These are phyloP conservation scores for Montipora efflorescens DNA, from an alignment of 64 coral and sea anemone species.

Conservation along the genomic window DNA sequence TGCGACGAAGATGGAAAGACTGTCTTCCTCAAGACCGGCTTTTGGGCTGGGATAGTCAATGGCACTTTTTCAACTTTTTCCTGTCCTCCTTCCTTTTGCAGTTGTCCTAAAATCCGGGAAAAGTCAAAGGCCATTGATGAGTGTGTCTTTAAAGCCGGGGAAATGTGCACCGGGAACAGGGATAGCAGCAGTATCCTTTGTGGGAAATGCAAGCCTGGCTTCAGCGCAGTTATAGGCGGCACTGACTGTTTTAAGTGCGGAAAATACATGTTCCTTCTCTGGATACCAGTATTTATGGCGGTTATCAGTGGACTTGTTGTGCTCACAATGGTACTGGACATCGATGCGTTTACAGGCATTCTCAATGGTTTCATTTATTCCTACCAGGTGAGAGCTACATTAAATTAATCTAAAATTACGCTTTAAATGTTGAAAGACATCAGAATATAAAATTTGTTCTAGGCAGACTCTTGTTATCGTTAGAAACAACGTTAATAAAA, in stretches of 20 bases:
- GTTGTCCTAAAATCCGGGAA: neutral
- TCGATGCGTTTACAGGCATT: slow-evolving; percentile 73
- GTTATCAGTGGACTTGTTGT: neutral
- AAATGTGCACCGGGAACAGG: slow-evolving; percentile 64
- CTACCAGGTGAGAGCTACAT: slow-evolving; percentile 65
- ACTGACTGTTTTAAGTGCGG: neutral
- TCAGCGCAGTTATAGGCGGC: slow-evolving; percentile 35
- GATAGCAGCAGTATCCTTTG: slow-evolving; percentile 68
- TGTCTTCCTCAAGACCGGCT: slow-evolving; percentile 51
- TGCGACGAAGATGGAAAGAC: slow-evolving; percentile 44
- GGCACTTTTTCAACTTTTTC: neutral
- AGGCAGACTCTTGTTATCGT: no score
- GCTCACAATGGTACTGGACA: slow-evolving; percentile 46
- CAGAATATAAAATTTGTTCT: no score
- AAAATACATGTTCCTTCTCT: neutral
- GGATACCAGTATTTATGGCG: neutral
- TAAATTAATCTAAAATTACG: no score
- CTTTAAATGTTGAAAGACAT: neutral
- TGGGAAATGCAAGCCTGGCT: slow-evolving; percentile 60
- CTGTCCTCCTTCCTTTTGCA: slow-evolving; percentile 41
- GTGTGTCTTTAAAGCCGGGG: slow-evolving; percentile 2
- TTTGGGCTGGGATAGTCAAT: slow-evolving; percentile 48
- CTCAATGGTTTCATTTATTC: slow-evolving; percentile 75
- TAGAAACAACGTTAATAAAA: no score
- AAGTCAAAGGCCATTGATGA: neutral